phyloP scores from a whole-genome alignment of 1,140 invertebrate species.

The Druon quercuslanigerum region DNA sequence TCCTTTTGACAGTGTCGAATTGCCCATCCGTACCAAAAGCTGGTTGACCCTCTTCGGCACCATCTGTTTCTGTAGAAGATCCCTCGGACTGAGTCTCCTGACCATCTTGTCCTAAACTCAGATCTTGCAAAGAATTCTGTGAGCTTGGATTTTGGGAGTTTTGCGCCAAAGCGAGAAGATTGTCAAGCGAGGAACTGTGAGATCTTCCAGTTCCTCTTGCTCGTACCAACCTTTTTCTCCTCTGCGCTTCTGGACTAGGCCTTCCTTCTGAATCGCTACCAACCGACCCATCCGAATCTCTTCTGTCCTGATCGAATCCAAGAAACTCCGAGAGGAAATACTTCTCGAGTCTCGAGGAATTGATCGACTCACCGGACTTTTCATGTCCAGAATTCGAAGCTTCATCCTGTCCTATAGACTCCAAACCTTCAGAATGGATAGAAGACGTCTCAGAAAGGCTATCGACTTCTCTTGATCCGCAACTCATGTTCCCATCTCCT shows the following conservation, averaged over 20 bases:
- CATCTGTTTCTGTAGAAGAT: slow-evolving; percentile 85
- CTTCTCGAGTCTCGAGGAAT: slow-evolving; percentile 90
- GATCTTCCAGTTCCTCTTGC: slow-evolving; percentile 87
- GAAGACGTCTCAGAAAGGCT: slow-evolving; percentile 91
- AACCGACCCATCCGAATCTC: slow-evolving; percentile 87
- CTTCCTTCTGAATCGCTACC: slow-evolving; percentile 91
- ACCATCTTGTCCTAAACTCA: slow-evolving; percentile 63
- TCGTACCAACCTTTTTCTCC: slow-evolving; percentile 85
- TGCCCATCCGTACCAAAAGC: slow-evolving; percentile 81
- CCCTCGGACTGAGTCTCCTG: slow-evolving; percentile 79
- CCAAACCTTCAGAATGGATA: slow-evolving; percentile 88
- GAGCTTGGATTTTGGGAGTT: slow-evolving; percentile 72
- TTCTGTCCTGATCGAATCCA: slow-evolving; percentile 83
- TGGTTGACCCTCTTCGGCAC: slow-evolving; percentile 80
- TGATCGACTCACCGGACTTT: slow-evolving; percentile 81
- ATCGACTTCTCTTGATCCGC: slow-evolving; percentile 78
- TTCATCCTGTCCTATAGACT: slow-evolving; percentile 79
- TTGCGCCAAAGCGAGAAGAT: slow-evolving; percentile 79
- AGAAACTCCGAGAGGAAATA: slow-evolving; percentile 92
- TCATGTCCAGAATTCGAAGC: slow-evolving; percentile 75
- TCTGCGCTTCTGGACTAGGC: slow-evolving; percentile 87
- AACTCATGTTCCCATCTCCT: slow-evolving; percentile 79
- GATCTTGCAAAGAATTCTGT: slow-evolving; percentile 74
- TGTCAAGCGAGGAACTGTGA: slow-evolving; percentile 87
- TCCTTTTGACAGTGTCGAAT: slow-evolving; percentile 89